Conservation (phyloP, 2,888 invertebrate genomes). For the Craniophora ligustri region DNA sequence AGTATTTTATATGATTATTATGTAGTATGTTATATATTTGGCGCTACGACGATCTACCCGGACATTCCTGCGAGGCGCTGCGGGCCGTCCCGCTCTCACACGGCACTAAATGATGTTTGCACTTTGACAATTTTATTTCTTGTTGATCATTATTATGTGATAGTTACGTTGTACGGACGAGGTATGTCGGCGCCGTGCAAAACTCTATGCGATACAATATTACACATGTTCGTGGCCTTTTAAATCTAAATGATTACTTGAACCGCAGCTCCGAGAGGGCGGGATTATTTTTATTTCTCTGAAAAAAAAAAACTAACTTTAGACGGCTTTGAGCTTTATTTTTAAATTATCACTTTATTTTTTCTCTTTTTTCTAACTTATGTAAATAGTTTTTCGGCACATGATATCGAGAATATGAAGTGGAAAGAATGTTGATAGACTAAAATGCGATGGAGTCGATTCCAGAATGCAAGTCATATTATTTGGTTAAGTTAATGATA, state of each 20-base stretch:
- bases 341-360: conserved; percentile 55
- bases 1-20: conserved; percentile 74
- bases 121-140: conserved; percentile 67
- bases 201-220: conserved; percentile 45
- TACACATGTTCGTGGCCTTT: conserved; percentile 70
- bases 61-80: conserved; percentile 45
- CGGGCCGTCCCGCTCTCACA: conserved; percentile 39
- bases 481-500: conserved; percentile 61
- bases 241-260: conserved; percentile 64
- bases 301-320: conserved; percentile 59
- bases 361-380: conserved; percentile 53
- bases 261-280: conserved; percentile 49
- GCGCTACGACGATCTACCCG: conserved; percentile 57
- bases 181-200: conserved; percentile 30
- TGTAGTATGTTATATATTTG: conserved; percentile 61
- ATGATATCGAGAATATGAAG: conserved; percentile 49
- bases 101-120: conserved; percentile 59
- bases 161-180: conserved; percentile 52
- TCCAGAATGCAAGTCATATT: conserved; percentile 63
- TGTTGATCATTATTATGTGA: conserved; percentile 63
- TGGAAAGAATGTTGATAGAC: conserved; percentile 48
- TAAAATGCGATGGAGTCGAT: conserved; percentile 52
- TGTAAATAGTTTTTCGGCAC: conserved; percentile 65
- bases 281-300: conserved; percentile 47
- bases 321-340: conserved; percentile 70